These are phyloP conservation scores for Dascyllus trimaculatus DNA, from an alignment of 2,113 vertebrate species.

Conservation along the genomic window DNA sequence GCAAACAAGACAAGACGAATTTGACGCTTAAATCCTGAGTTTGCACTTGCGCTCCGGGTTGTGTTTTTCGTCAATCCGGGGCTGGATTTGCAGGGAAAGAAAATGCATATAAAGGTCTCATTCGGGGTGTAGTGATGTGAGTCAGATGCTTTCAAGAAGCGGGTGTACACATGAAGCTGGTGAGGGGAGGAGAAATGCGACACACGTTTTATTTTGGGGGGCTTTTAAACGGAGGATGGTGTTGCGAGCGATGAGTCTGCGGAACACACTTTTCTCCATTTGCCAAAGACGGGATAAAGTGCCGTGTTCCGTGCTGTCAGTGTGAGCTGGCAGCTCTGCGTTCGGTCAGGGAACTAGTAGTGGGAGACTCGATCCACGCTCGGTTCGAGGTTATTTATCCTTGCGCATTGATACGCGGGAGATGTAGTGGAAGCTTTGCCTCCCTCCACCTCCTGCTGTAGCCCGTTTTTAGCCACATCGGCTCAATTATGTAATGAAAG, in stretches of 20 bases:
- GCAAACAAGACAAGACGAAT: not conserved
- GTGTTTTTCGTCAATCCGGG: not conserved
- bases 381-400: not conserved
- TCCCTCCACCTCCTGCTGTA: not conserved
- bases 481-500: not conserved
- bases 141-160: conserved; percentile 17
- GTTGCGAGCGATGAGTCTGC: conserved; percentile 49
- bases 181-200: conserved; percentile 29
- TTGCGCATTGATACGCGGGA: conserved; percentile 34
- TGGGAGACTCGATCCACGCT: not conserved
- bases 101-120: conserved; percentile 37
- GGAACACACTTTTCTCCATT: conserved; percentile 12
- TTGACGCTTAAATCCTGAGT: not conserved
- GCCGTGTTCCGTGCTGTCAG: not conserved
- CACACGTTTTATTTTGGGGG: not conserved
- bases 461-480: not conserved
- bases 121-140: conserved; percentile 25
- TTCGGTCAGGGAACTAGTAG: not conserved
- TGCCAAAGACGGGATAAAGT: conserved; percentile 22
- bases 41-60: conserved; percentile 29
- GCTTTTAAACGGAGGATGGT: not conserved
- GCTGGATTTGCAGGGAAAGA: conserved; percentile 37
- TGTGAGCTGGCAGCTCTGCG: not conserved
- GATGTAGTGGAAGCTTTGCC: conserved; percentile 5
- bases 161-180: conserved; percentile 18